Evolutionary conservation across 2,797 vertebrate genomes (phyloP).

Genomic region (Myotis myotis): DNA sequence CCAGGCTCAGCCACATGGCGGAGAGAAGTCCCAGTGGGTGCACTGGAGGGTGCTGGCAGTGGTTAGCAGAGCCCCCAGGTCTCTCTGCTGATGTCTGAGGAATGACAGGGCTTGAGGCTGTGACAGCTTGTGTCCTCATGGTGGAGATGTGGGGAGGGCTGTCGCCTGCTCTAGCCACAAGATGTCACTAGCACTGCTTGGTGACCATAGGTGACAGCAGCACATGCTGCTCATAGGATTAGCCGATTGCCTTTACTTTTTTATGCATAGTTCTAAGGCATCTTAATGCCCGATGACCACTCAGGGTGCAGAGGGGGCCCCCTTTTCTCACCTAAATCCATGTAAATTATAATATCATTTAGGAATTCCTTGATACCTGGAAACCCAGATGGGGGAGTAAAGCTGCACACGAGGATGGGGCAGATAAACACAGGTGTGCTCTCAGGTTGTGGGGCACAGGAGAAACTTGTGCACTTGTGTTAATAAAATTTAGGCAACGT

Average conservation of each 20-base stretch:
- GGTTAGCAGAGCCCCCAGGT: conserved; percentile 70
- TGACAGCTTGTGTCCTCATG: conserved; percentile 85
- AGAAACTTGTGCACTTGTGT: neutral
- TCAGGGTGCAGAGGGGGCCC: neutral
- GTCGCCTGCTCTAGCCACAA: conserved; percentile 84
- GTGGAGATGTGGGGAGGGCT: conserved; percentile 83
- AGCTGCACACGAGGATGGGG: accelerated
- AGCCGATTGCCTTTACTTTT: conserved; percentile 50
- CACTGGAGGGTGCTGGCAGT: conserved; percentile 63
- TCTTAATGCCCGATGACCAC: neutral
- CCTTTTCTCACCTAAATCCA: neutral
- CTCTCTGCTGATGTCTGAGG: conserved; percentile 81
- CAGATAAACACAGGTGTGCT: accelerated
- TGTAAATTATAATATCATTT: neutral
- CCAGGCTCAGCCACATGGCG: neutral
- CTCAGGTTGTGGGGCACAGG: neutral
- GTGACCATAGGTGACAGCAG: conserved; percentile 81
- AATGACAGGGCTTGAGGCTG: conserved; percentile 80
- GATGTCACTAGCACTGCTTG: conserved; percentile 86
- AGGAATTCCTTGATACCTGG: accelerated
- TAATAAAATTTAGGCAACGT: conserved; percentile 57
- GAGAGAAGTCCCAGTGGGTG: conserved; percentile 10
- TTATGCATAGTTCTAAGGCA: neutral
- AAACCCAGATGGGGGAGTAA: neutral
- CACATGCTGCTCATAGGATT: conserved; percentile 83